Conservation (phyloP, 1,140 invertebrate species). For the Pissodes strobi region DNA sequence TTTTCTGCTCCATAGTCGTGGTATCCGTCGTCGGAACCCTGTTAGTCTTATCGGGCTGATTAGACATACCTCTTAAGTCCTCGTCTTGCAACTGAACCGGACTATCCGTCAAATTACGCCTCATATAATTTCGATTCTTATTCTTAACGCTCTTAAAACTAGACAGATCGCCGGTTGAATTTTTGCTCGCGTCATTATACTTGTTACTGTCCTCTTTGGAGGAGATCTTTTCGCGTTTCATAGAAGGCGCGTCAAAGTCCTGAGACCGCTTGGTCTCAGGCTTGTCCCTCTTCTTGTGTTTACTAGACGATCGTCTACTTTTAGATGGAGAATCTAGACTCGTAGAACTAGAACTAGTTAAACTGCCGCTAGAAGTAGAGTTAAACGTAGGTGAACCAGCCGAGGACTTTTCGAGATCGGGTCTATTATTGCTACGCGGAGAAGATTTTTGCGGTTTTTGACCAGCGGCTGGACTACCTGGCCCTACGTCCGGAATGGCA, state of each 20-base stretch:
- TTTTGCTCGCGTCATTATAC: neutral
- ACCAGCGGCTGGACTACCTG: conserved; percentile 33
- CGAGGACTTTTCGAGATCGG: neutral
- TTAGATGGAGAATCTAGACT: conserved; percentile 47
- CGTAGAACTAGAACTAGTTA: conserved; percentile 10
- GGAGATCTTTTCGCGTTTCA: conserved; percentile 16
- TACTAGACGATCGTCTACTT: conserved; percentile 22
- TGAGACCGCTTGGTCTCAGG: conserved; percentile 16
- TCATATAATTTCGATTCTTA: conserved; percentile 67
- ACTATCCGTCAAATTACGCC: conserved; percentile 63
- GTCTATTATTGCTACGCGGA: no score
- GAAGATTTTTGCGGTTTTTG: conserved; percentile 28
- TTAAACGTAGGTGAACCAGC: conserved; percentile 9
- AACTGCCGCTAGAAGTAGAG: conserved; percentile 27
- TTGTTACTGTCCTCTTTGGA: neutral
- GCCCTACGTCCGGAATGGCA: conserved; percentile 26
- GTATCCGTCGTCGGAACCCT: no score
- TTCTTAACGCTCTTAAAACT: conserved; percentile 59
- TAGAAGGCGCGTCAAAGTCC: conserved; percentile 40
- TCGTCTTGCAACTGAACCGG: conserved; percentile 61
- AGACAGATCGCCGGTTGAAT: conserved; percentile 7
- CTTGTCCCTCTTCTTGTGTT: conserved; percentile 41
- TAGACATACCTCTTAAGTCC: conserved; percentile 61
- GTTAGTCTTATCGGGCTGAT: no score
- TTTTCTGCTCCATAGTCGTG: neutral